Percentiles rank a stretch among this genome's conserved stretches.
phyloP scores from a whole-genome alignment of 2,797 vertebrate species.

The Moxostoma hubbsi region DNA sequence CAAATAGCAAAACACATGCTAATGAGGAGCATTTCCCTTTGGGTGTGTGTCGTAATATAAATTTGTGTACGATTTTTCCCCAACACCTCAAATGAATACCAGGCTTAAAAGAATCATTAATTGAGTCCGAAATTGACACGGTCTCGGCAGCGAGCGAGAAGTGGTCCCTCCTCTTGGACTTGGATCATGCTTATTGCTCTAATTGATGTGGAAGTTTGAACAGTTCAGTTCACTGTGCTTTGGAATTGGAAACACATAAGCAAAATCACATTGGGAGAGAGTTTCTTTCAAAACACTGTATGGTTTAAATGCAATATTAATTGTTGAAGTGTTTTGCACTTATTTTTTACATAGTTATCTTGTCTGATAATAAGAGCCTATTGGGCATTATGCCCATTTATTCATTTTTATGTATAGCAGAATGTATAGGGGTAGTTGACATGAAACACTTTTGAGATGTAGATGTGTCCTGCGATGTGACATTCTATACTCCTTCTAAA shows the following conservation, averaged over 20 bases:
- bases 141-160: conserved; percentile 56
- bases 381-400: not conserved
- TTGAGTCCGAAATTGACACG: conserved; percentile 71
- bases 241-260: conserved; percentile 54
- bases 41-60: conserved; percentile 71
- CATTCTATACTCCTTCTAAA: no score
- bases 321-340: not conserved
- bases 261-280: conserved; percentile 52
- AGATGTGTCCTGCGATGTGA: no score
- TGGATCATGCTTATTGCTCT: conserved; percentile 57
- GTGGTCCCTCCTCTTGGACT: conserved; percentile 48
- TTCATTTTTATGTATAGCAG: no score
- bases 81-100: conserved; percentile 66
- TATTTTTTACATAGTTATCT: not conserved
- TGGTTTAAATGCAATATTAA: conserved; percentile 46
- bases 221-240: conserved; percentile 61
- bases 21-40: conserved; percentile 66
- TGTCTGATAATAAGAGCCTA: conserved; percentile 2
- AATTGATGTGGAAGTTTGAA: conserved; percentile 66
- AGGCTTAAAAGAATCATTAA: conserved; percentile 75
- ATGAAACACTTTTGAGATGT: no score
- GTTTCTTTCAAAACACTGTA: conserved; percentile 33
- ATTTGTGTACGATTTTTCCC: conserved; percentile 75
- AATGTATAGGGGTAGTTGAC: no score
- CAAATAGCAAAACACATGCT: conserved; percentile 62